These are phyloP conservation scores for Nestor notabilis DNA, from an alignment of 2,113 vertebrate genomes.

Conservation along the genomic window DNA sequence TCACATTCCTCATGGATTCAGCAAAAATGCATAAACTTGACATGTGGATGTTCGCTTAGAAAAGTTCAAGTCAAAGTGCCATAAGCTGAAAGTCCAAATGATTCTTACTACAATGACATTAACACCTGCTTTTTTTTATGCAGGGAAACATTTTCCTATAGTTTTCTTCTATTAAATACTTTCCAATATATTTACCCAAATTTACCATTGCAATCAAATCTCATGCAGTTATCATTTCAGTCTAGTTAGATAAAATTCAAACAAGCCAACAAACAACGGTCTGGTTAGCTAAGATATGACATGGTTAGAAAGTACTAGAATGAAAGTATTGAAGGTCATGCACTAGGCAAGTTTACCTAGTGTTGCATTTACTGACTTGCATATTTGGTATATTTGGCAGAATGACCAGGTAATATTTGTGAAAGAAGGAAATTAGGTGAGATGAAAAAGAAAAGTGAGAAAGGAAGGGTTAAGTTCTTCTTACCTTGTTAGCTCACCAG, in stretches of 20 bases:
- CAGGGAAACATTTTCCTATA: background rate
- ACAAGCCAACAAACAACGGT: background rate
- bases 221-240: background rate
- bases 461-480: conserved; percentile 6
- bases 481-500: background rate
- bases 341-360: background rate
- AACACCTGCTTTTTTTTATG: background rate
- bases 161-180: background rate
- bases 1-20: background rate
- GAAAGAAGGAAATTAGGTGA: background rate
- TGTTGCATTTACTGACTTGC: background rate
- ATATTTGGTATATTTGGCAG: background rate
- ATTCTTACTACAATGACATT: background rate
- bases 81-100: background rate
- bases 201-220: background rate
- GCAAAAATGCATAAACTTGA: background rate
- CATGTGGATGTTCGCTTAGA: rapidly evolving
- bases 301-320: background rate
- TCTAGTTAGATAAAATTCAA: background rate
- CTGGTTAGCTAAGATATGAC: background rate
- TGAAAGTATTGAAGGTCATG: background rate
- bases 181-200: background rate
- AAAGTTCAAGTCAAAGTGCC: background rate
- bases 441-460: background rate
- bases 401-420: background rate